Conservation (phyloP, 2,113 vertebrate genomes). For the Epinephelus lanceolatus region DNA sequence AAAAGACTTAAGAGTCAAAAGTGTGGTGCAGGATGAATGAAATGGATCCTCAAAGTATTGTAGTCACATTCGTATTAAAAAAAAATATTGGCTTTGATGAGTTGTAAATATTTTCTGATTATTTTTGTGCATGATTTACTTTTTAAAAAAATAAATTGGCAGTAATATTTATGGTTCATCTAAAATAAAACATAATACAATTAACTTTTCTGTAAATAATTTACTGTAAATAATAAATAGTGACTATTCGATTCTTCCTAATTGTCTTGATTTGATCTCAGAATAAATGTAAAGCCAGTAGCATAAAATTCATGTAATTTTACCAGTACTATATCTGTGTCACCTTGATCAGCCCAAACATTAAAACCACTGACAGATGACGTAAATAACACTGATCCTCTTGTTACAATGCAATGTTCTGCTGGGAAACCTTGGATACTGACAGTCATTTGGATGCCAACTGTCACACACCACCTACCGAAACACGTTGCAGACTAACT, state of each 20-base stretch:
- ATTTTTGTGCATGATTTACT: neutral
- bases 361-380: no score
- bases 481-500: no score
- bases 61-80: conserved; percentile 28
- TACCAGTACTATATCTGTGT: no score
- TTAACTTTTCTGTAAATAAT: neutral
- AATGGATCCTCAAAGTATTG: neutral
- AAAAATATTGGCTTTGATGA: neutral
- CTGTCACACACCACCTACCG: no score
- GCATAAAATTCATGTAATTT: no score
- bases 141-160: neutral
- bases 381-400: no score
- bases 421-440: no score
- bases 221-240: neutral
- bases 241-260: neutral
- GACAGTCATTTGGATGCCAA: no score
- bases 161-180: neutral
- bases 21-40: neutral
- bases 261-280: neutral
- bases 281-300: neutral
- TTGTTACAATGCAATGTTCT: no score
- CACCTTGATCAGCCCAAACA: no score
- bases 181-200: neutral
- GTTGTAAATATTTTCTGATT: conserved; percentile 18
- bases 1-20: neutral